These are phyloP conservation scores for Prunella himalayana DNA, from an alignment of 2,113 vertebrate genomes.

Conservation along the genomic window DNA sequence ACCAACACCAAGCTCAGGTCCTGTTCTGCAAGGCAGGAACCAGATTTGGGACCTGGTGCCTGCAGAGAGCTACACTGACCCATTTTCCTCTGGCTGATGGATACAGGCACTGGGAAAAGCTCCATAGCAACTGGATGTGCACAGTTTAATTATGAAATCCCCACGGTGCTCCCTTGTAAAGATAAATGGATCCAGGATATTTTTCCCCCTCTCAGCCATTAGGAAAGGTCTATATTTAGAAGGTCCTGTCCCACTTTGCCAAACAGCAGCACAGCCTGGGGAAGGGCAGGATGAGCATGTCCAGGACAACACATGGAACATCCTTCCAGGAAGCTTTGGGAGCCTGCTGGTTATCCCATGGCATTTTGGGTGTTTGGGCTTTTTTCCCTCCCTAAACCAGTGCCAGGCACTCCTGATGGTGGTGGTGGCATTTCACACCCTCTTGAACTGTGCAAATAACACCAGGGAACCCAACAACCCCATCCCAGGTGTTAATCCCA, in stretches of 20 bases:
- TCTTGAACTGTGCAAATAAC: not conserved
- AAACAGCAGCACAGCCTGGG: not conserved
- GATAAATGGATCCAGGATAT: conserved; percentile 3
- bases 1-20: not conserved
- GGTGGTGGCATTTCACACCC: not conserved
- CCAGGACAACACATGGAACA: not conserved
- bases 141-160: conserved; percentile 30
- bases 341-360: accelerated
- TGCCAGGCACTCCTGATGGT: accelerated
- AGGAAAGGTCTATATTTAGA: conserved; percentile 37
- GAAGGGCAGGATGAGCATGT: not conserved
- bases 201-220: not conserved
- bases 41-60: not conserved
- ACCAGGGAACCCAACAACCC: not conserved
- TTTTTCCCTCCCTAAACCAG: not conserved
- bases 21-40: not conserved
- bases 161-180: not conserved
- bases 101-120: not conserved
- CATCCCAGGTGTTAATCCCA: not conserved
- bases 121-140: conserved; percentile 63
- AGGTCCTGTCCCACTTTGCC: not conserved
- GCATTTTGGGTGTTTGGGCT: accelerated
- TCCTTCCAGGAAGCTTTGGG: not conserved
- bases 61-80: conserved; percentile 37
- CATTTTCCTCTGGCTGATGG: conserved; percentile 55